Evolutionary conservation across 2,888 invertebrate species (phyloP).

Genomic region (Andrena trimmerana): DNA sequence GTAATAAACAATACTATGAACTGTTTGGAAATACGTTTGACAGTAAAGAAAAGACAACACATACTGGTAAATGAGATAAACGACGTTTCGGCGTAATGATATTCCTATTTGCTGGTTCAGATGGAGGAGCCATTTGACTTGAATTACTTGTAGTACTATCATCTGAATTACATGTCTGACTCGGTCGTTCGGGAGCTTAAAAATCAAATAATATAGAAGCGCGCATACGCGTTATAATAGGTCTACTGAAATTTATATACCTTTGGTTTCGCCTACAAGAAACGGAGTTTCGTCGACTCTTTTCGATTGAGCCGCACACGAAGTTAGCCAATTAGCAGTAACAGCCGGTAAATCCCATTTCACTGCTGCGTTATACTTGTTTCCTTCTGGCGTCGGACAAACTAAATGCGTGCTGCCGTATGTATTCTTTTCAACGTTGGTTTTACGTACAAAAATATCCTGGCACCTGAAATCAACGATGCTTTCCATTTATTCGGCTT

Average conservation of each 20-base stretch:
- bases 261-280: slow-evolving; percentile 87
- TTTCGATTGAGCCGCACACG: slow-evolving; percentile 88
- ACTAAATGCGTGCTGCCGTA: slow-evolving; percentile 93
- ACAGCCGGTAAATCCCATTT: slow-evolving; percentile 96
- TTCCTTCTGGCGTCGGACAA: slow-evolving; percentile 90
- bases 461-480: slow-evolving; percentile 86
- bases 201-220: not conserved
- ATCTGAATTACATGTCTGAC: not conserved
- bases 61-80: slow-evolving; percentile 66
- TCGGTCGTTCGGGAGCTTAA: slow-evolving; percentile 64
- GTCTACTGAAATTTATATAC: slow-evolving; percentile 62
- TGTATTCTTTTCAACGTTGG: slow-evolving; percentile 85
- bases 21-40: not conserved
- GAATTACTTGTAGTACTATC: slow-evolving; percentile 14
- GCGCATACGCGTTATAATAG: not conserved
- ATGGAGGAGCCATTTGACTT: slow-evolving; percentile 59
- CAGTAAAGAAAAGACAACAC: not conserved
- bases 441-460: slow-evolving; percentile 89
- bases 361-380: slow-evolving; percentile 93
- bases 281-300: slow-evolving; percentile 87
- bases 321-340: slow-evolving; percentile 91
- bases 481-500: not conserved
- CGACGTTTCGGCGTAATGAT: slow-evolving; percentile 75
- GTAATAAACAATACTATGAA: not conserved
- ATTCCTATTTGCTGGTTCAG: slow-evolving; percentile 49